Evolutionary conservation across 2,797 vertebrate species (phyloP), one percentile per base, ranked within the genome.

Genomic region (Streptopelia turtur): DNA sequence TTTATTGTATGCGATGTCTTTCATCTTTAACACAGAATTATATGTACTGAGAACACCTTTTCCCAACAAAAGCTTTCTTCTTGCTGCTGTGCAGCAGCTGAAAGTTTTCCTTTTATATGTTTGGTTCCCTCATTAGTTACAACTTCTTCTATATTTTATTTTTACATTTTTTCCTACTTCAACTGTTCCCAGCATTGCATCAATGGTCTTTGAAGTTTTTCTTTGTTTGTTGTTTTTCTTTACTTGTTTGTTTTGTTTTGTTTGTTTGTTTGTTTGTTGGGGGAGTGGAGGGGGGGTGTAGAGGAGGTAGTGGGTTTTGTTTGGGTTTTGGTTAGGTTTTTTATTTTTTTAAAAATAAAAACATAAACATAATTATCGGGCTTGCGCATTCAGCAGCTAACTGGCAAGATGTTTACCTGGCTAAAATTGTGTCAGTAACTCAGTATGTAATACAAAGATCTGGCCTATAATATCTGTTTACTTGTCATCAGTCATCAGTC

Each of bases 291-390:
- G 41, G 16, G 16, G 16, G 16, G 16, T 43, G 2, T 9, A 2
- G 23, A 20, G 2, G 25, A 2, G 5, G 1, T 16, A 10, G 11
- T 28, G 5, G 16, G 1, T 28, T 74, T 82, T 66, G 1, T n/a
- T 35, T 9, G 13, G 2, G 0, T 10, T 64, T 60, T 37, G 15
- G 6, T 25, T 50, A 14, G 24, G 50, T 20, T 6, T 49, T 28
- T 24, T 10, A 31, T 24, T 10, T 60, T 72, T 75, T 88, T 72
- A 35, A 14, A 1, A 35, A 1, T 31, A 76, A 27, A 31, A 33
- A 15, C 11, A 5, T 11, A 60, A 64, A 16, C 4, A 16, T 37
- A 50, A 50, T 61, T 41, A 14, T 5, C n/a, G 13, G 24, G 10
- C 9, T 65, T 83, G 47, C 22, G 10, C 24, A 52, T 75, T 68